phyloP scores from a whole-genome alignment of 2,888 invertebrate species.

The Lapara coniferarum region DNA sequence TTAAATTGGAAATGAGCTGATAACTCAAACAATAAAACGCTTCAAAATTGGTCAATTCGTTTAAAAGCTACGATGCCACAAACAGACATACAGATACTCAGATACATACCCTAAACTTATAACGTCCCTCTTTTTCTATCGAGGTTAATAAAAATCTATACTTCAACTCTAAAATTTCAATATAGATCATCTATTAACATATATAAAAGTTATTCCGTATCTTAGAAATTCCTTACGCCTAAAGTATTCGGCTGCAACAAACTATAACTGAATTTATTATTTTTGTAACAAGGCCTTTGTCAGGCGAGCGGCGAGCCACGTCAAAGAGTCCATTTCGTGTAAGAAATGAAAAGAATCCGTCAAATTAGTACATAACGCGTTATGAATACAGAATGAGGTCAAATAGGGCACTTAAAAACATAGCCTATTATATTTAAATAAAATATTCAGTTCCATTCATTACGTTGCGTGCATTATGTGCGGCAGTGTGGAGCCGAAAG shows the following conservation, averaged over 20 bases:
- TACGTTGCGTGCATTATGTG: conserved; percentile 61
- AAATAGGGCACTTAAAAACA: conserved; percentile 78
- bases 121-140: too few relatives aligned
- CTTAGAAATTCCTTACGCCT: neutral
- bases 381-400: conserved; percentile 81
- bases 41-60: too few relatives aligned
- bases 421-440: conserved; percentile 76
- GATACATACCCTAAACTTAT: too few relatives aligned
- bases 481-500: conserved; percentile 71
- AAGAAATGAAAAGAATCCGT: conserved; percentile 76
- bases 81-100: too few relatives aligned
- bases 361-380: conserved; percentile 80
- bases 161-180: neutral
- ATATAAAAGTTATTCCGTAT: neutral
- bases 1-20: too few relatives aligned
- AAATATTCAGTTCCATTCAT: conserved; percentile 82
- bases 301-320: conserved; percentile 61
- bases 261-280: conserved; percentile 43
- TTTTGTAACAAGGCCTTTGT: conserved; percentile 51
- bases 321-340: conserved; percentile 73
- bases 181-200: neutral
- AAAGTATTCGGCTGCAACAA: conserved; percentile 19
- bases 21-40: too few relatives aligned
- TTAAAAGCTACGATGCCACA: too few relatives aligned
- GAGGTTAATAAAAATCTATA: too few relatives aligned